Conservation (phyloP, 2,888 invertebrate species). For the Pelosia muscerda region DNA sequence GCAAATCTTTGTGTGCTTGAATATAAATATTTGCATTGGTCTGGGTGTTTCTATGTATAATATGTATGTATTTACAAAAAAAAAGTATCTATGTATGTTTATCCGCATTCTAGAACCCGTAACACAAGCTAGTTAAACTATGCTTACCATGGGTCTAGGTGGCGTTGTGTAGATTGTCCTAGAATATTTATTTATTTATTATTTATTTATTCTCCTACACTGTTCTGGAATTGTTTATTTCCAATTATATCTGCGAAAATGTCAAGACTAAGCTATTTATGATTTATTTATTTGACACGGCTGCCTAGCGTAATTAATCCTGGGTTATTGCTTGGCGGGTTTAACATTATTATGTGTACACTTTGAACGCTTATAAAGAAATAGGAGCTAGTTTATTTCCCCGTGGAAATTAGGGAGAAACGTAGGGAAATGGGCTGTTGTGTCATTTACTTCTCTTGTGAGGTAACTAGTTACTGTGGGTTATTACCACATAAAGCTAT, state of each 20-base stretch:
- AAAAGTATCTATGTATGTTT: too few species aligned
- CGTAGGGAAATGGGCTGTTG: constrained; percentile 15
- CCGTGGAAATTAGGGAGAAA: constrained; percentile 18
- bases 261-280: constrained; percentile 6
- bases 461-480: constrained; percentile 9
- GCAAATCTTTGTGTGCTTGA: too few species aligned
- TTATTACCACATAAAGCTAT: not conserved
- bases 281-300: constrained; percentile 10
- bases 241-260: constrained; percentile 9
- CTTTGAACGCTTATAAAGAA: constrained; percentile 19
- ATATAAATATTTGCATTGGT: too few species aligned
- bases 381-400: constrained; percentile 23
- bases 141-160: too few species aligned
- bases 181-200: too few species aligned
- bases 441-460: constrained; percentile 15
- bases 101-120: too few species aligned
- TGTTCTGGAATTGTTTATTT: not conserved
- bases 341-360: constrained; percentile 7
- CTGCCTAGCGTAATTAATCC: constrained; percentile 15
- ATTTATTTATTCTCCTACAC: not conserved
- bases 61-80: too few species aligned
- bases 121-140: too few species aligned
- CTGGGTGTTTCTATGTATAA: too few species aligned
- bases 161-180: too few species aligned
- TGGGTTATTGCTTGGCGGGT: not conserved